Evolutionary conservation across 2,113 vertebrate species (phyloP).

Genomic region (Agapornis roseicollis): DNA sequence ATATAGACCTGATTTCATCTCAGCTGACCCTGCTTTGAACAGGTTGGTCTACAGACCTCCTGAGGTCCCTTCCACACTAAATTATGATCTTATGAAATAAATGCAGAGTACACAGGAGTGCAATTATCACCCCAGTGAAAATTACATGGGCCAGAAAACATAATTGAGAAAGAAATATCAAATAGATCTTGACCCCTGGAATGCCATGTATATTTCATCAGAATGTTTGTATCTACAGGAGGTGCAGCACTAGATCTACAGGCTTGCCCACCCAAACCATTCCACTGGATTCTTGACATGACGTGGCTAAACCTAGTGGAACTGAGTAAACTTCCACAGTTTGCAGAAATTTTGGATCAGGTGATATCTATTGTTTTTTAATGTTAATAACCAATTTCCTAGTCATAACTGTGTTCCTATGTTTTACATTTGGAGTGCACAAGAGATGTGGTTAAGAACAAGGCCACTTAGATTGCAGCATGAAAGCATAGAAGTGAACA

Average conservation of each 20-base stretch:
- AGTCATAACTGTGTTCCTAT: background rate
- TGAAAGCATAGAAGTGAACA: background rate
- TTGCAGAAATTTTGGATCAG: constrained; percentile 78
- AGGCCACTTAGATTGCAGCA: background rate
- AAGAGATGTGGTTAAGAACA: background rate
- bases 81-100: background rate
- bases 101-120: background rate
- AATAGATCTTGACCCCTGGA: background rate
- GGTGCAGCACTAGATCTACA: constrained; percentile 80
- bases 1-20: background rate
- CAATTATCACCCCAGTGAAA: background rate
- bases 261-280: constrained; percentile 76
- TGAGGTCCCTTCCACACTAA: background rate
- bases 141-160: background rate
- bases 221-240: constrained; percentile 42
- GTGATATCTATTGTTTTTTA: constrained; percentile 39
- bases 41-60: background rate
- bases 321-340: constrained; percentile 76
- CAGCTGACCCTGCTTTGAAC: background rate
- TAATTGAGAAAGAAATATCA: background rate
- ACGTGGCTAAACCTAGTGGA: constrained; percentile 80
- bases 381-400: background rate
- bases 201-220: background rate
- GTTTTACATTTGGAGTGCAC: background rate
- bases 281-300: constrained; percentile 78